Base-by-base conservation (phyloP, 2,797 vertebrate genomes). In the Novumbra hubbsi region DNA sequence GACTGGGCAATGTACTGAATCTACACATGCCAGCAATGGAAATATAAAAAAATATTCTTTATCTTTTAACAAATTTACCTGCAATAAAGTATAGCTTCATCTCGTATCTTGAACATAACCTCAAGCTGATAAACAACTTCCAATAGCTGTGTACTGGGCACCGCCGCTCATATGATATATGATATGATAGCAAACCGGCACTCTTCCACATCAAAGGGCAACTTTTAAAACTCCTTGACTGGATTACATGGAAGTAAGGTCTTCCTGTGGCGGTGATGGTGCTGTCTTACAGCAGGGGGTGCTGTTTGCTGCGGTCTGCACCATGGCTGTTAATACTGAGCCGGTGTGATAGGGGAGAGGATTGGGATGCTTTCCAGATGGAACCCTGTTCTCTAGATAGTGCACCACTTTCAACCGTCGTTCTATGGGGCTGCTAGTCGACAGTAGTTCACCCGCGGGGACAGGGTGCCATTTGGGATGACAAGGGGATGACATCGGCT, bases 221-320 rank as follows among this genome's bases (percentile, higher is more conserved):
- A 57, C n/a, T 57, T 21, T 12, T 57, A 12, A 14, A 57, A 57
- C 8, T 57, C 21, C 21, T 57, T 12, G 55, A 24, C 55, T 57
- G 55, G 41, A 57, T 57, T 21, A 57, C n/a, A 24, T 24, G 17
- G 8, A 57, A 57, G 17, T 57, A 21, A 12, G 3, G 9, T 57
- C 2, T 27, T 16, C 28, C 5, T 9, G 5, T 32, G 30, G 28
- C 11, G 55, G 11, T 4, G 55, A 9, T 24, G 55, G 55, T 3
- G 55, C 5, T 65, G 28, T 32, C 30, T 12, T 7, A 67, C 65
- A 67, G 32, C 38, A 67, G 65, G 21, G 65, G 65, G 32, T 21
- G 65, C 64, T 67, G 63, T 65, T 16, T 65, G 63, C 62, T 64
- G 64, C 7, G 16, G 64, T 34, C 64, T 34, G 14, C 28, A 66